A percentile compares a stretch with the other conserved stretches of the same genome.
Evolutionary conservation across 2,113 vertebrate species (phyloP).

Genomic region (Microcebus jonahi): DNA sequence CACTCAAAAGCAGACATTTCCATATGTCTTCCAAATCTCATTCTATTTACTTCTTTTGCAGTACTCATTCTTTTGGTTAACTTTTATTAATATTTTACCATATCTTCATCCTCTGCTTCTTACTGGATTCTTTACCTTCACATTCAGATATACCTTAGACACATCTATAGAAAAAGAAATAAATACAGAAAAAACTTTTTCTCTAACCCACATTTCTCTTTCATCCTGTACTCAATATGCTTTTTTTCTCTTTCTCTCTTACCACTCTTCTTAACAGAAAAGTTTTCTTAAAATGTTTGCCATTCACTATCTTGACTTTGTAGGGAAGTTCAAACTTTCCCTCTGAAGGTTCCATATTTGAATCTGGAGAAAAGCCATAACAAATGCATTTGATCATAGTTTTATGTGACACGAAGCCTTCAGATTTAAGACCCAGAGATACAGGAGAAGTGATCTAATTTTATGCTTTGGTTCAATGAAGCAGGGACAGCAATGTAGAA

Average conservation of each 20-base stretch:
- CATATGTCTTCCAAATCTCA: neutral
- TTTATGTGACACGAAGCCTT: neutral
- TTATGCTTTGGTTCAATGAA: neutral
- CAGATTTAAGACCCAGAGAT: neutral
- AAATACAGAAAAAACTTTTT: neutral
- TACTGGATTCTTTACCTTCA: neutral
- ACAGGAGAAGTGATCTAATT: neutral
- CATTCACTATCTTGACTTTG: neutral
- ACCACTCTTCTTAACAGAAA: neutral
- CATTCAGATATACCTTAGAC: neutral
- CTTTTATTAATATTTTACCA: neutral
- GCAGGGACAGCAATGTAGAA: neutral
- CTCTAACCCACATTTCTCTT: neutral
- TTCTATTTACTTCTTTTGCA: neutral
- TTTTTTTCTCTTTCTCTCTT: neutral
- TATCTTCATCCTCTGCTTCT: neutral
- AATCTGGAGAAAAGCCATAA: neutral
- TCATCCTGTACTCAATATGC: neutral
- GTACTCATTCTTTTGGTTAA: neutral
- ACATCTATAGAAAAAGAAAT: neutral
- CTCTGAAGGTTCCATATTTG: neutral
- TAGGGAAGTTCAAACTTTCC: neutral
- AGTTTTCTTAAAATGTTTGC: neutral
- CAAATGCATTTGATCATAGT: neutral
- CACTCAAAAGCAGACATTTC: neutral